Evolutionary conservation across 2,888 invertebrate species (phyloP).

Genomic region (Blastobasis lacticolella): DNA sequence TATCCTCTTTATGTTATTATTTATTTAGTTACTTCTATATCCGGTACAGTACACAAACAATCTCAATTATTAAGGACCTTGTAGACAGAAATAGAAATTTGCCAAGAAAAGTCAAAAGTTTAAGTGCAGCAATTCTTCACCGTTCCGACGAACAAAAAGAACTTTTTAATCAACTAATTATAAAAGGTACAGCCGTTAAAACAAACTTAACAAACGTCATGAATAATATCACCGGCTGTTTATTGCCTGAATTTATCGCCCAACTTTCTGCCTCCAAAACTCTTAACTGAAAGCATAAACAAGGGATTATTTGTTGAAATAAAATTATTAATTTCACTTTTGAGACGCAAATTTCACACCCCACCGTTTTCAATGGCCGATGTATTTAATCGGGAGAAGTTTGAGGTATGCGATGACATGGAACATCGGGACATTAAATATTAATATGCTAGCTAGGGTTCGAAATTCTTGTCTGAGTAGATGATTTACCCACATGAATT

Average conservation of each 20-base stretch:
- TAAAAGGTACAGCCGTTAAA: constrained; percentile 53
- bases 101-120: constrained; percentile 6
- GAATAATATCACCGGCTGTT: constrained; percentile 66
- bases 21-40: not conserved
- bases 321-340: constrained; percentile 46
- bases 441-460: too few relatives aligned
- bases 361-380: constrained; percentile 2
- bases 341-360: constrained; percentile 12
- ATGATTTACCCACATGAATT: too few relatives aligned
- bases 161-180: constrained; percentile 51
- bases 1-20: not conserved
- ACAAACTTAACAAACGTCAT: constrained; percentile 60
- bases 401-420: not conserved
- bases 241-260: constrained; percentile 59
- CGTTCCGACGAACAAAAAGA: constrained; percentile 24
- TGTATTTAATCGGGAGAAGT: not conserved
- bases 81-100: constrained; percentile 8
- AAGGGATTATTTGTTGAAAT: constrained; percentile 49
- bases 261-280: constrained; percentile 57
- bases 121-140: constrained; percentile 24
- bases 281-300: constrained; percentile 61
- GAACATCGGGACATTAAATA: too few relatives aligned
- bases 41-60: not conserved
- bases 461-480: too few relatives aligned
- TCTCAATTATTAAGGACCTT: constrained; percentile 3